Base-by-base conservation (phyloP, 2,113 vertebrate genomes). In the Symphodus melops region DNA sequence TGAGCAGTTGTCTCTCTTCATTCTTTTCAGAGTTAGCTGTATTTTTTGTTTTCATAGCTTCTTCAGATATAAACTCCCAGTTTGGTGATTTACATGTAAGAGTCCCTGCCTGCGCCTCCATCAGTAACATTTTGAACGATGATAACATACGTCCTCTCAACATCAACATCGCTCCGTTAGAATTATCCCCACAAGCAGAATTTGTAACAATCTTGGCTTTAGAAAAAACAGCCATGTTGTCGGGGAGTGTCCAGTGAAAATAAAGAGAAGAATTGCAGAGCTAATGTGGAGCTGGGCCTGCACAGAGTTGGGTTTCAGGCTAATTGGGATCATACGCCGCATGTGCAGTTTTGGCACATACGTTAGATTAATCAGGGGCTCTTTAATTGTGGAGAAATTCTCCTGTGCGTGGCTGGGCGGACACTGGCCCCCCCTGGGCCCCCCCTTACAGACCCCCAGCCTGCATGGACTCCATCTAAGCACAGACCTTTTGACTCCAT, bases 271-370 rank as follows among this genome's bases (percentile, higher is more conserved):
- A 89, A 93, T 91, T 92, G 91, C 91, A 89, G 92, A 88, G 93
- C 86, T 92, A 92, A 94, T 91, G 80, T 92, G 92, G 91, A 93
- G 82, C 75, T 81, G 83, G 89, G 93, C 94, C 94, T 94, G 93
- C 92, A 59, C 93, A 93, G 95, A 94, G 92, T 96, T 90, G 86
- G 90, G 92, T 95, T 96, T 96, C 95, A 94, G 79, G 86, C 92
- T 96, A 96, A 97, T 96, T 96, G 95, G 95, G 95, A 95, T 96
- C 95, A 96, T 95, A 95, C 94, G 92, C 89, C 54, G 89, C 95
- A 93, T 95, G 93, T 95, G 95, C 91, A 93, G 88, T 90, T 93
- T 93, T 95, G 95, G 92, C 94, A 92, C 93, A 94, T 93, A 91
- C 79, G 85, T 91, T 92, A 88, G 90, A 94, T 95, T 95, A 96